These are phyloP conservation scores for Cossypha dichroa DNA, from an alignment of 2,797 vertebrate genomes.

Conservation along the genomic window DNA sequence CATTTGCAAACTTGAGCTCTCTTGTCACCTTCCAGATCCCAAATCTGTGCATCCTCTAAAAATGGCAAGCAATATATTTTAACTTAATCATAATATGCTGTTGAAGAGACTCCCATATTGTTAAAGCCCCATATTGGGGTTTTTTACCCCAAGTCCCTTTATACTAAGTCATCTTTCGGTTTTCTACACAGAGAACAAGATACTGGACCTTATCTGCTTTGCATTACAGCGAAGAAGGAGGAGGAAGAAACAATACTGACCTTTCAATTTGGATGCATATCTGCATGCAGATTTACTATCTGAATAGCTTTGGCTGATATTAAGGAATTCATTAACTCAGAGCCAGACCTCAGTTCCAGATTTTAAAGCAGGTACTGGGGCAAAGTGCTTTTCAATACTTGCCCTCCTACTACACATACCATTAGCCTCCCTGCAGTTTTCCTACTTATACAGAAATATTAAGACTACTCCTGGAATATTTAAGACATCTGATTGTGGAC, in stretches of 20 bases:
- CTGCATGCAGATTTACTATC: not conserved
- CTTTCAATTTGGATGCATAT: not conserved
- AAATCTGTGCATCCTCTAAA: not conserved
- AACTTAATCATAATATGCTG: not conserved
- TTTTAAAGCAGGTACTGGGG: not conserved
- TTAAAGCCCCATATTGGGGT: not conserved
- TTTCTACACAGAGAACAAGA: not conserved
- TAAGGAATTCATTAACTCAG: not conserved
- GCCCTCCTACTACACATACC: fast-evolving
- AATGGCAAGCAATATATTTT: not conserved
- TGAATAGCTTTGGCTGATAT: not conserved
- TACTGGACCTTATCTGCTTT: not conserved
- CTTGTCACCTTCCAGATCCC: not conserved
- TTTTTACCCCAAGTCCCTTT: not conserved
- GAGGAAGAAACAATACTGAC: not conserved
- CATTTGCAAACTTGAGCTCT: not conserved
- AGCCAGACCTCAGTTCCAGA: not conserved
- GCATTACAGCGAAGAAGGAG: not conserved
- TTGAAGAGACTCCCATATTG: not conserved
- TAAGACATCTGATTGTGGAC: not conserved
- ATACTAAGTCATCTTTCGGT: not conserved
- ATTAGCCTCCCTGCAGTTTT: not conserved
- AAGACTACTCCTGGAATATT: not conserved
- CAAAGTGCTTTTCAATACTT: not conserved
- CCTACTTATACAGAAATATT: not conserved